A percentile compares a stretch with the other conserved stretches of the same genome.
Conservation (phyloP, 37 sponge, comb jelly and placozoan genomes). For the Chondrilla cf. caribensis region DNA sequence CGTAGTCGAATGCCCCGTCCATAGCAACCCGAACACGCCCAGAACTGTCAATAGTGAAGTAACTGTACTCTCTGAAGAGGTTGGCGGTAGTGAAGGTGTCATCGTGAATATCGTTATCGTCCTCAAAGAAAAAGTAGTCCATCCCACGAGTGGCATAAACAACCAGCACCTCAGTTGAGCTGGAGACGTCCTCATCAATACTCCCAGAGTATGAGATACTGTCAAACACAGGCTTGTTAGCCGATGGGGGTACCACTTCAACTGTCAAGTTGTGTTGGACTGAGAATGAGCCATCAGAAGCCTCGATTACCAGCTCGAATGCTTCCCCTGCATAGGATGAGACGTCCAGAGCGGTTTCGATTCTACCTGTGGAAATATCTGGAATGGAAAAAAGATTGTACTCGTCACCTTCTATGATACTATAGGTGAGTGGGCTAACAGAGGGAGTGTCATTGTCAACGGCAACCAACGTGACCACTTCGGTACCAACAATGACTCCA, state of each 20-base stretch:
- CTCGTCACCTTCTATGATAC: neutral
- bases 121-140: conserved; percentile 14
- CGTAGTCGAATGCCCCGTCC: conserved; percentile 37
- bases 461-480: conserved; percentile 17
- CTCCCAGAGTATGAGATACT: neutral
- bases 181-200: neutral
- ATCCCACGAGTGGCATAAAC: neutral
- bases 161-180: neutral
- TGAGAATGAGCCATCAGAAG: neutral
- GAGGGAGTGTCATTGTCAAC: conserved; percentile 40
- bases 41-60: neutral
- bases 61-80: neutral
- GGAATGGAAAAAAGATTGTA: neutral
- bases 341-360: neutral
- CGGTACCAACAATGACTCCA: neutral
- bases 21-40: neutral
- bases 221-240: neutral
- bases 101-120: conserved; percentile 7
- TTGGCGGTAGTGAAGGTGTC: too few species aligned
- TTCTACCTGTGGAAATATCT: neutral
- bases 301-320: neutral
- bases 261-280: neutral
- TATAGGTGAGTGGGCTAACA: neutral
- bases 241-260: neutral
- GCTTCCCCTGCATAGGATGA: neutral